These are phyloP conservation scores for Tubulanus polymorphus DNA, from an alignment of 2,888 invertebrate species.

Conservation along the genomic window DNA sequence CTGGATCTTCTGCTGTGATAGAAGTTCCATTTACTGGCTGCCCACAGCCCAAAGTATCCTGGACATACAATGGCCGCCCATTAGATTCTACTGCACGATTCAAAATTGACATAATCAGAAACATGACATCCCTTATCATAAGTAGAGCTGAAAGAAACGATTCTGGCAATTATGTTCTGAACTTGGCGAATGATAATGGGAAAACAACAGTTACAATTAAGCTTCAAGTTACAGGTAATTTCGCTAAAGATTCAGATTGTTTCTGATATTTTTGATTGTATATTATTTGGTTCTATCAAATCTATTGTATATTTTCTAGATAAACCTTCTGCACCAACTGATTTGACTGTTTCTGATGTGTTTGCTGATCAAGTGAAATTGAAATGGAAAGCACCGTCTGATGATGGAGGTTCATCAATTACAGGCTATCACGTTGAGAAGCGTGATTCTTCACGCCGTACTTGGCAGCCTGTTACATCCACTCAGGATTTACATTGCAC, in stretches of 20 bases:
- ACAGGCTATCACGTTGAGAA: conserved; percentile 47
- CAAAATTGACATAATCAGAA: conserved; percentile 44
- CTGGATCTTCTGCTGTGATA: conserved; percentile 44
- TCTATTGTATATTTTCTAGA: conserved; percentile 54
- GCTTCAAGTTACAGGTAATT: conserved; percentile 59
- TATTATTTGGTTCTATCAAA: conserved; percentile 30
- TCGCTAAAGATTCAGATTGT: too few relatives aligned
- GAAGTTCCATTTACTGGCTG: conserved; percentile 55
- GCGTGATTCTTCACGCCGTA: conserved; percentile 62
- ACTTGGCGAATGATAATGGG: conserved; percentile 43
- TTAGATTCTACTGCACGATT: conserved; percentile 26
- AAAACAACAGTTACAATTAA: conserved; percentile 42
- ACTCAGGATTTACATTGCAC: conserved; percentile 18
- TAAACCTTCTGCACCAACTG: conserved; percentile 40
- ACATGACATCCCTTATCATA: conserved; percentile 45
- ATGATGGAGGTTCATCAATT: conserved; percentile 47
- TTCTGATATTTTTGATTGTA: not conserved
- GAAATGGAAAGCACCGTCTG: conserved; percentile 45
- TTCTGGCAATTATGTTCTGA: conserved; percentile 44
- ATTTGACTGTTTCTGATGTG: conserved; percentile 35
- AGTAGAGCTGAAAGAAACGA: conserved; percentile 41
- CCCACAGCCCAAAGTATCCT: conserved; percentile 46
- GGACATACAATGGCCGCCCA: conserved; percentile 34
- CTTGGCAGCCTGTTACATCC: conserved; percentile 61
- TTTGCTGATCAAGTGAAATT: conserved; percentile 34